These are phyloP conservation scores for Eristalis tenax DNA, from an alignment of 2,888 invertebrate genomes.

Conservation along the genomic window DNA sequence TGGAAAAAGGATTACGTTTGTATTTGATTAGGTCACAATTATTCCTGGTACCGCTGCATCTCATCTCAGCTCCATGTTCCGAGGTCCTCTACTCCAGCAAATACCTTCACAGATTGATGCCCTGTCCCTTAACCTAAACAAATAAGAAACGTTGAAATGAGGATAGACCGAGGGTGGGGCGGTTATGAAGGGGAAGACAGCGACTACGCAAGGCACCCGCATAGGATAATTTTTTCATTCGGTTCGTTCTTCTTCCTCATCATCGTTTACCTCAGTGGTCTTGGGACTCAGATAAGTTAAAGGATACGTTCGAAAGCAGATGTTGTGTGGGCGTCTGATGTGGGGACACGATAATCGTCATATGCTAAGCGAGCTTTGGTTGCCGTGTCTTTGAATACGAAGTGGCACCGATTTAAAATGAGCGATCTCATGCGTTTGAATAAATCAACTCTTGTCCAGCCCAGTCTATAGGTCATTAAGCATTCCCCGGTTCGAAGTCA, in stretches of 20 bases:
- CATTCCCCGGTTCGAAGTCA: not conserved
- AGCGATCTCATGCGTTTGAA: not conserved
- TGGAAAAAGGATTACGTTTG: slow-evolving; percentile 39
- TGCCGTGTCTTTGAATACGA: no score
- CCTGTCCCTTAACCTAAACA: slow-evolving; percentile 25
- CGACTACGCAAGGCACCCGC: not conserved
- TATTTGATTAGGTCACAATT: slow-evolving; percentile 46
- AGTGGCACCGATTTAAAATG: no score
- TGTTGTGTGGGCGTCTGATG: not conserved
- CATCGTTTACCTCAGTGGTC: no score
- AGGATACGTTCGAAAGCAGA: not conserved
- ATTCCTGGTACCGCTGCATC: not conserved
- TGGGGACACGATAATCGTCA: no score
- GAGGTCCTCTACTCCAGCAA: not conserved
- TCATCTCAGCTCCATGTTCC: not conserved
- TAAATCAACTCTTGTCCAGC: not conserved
- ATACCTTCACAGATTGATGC: not conserved
- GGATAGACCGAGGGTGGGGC: not conserved
- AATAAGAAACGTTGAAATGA: not conserved
- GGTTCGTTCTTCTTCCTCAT: not conserved
- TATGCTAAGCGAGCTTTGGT: no score
- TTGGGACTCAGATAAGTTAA: not conserved
- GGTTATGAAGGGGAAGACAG: not conserved
- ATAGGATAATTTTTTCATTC: not conserved
- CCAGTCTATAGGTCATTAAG: not conserved